Evolutionary conservation across 2,888 invertebrate species (phyloP), one percentile per base, ranked within the genome.

Genomic region (Spatulosminthurus flaviceps): DNA sequence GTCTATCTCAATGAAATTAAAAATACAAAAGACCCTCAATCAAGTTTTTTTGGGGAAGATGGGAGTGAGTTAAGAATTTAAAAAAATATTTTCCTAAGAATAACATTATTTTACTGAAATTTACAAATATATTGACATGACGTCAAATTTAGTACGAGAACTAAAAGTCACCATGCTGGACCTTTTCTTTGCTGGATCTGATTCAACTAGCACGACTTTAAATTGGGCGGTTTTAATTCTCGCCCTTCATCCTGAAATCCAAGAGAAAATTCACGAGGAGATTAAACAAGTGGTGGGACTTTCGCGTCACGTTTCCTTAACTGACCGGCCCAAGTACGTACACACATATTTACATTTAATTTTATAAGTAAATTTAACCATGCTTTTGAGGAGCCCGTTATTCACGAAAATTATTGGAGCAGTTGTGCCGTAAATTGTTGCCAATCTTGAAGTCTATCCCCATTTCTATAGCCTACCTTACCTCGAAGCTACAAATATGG

Each of bases 231-330:
- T 81, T 61, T 75, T 84, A 0, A 72, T 80, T 0, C 61, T 84
- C 24, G 81, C 84, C 4, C 51, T 81, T 28, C 61, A 83, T 77
- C 81, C 69, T 21, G 76, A 83, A n/a, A 64, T 41, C 29, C 84
- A 84, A 73, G 80, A 81, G 22, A 83, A 83, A 70, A 66, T 84
- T 0, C 67, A 80, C 24, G 67, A 82, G 0, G 83, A 84, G 80
- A 81, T 84, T 42, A 81, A 80, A n/a, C 4, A 28, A 0, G 83
- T 83, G 1, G 76, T 83, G 24, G 83, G 84, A 4, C 24, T 73
- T 11, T 76, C 80, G 5, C 26, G 82, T 7, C 77, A 73, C 13
- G 83, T 83, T 13, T 79, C 80, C 24, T 67, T 83, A 13, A 67
- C 77, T 13, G 82, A 83, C 41, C 75, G 80, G 19, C 73, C 81